A percentile compares a stretch with the other conserved stretches of the same genome.
Conservation (phyloP, 2,888 invertebrate species). For the Lydus trimaculatus region DNA sequence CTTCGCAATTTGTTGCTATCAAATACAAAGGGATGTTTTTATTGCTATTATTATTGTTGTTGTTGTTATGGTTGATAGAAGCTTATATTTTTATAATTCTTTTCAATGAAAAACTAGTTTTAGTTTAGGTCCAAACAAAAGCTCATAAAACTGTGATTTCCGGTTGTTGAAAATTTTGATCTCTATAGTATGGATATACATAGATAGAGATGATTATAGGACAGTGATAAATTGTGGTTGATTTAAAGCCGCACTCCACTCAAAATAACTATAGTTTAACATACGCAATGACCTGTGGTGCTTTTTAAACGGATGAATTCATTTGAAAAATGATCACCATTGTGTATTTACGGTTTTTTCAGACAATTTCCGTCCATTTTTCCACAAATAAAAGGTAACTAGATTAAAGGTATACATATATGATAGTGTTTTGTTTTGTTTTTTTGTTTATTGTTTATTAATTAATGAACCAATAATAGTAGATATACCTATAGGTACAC, state of each 20-base stretch:
- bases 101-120: neutral
- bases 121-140: constrained; percentile 26
- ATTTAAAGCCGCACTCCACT: constrained; percentile 18
- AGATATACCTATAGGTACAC: too few relatives aligned
- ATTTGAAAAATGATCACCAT: constrained; percentile 30
- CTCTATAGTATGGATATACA: neutral
- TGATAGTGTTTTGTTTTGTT: neutral
- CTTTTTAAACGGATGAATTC: constrained; percentile 32
- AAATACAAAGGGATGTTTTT: constrained; percentile 18
- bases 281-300: constrained; percentile 34
- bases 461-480: neutral
- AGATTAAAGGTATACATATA: neutral
- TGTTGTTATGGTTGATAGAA: neutral
- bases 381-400: neutral
- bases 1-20: constrained; percentile 44
- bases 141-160: constrained; percentile 31
- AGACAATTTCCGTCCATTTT: neutral
- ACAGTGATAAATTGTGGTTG: constrained; percentile 32
- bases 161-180: constrained; percentile 25
- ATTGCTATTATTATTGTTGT: constrained; percentile 4
- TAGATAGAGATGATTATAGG: constrained; percentile 28
- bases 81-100: constrained; percentile 2
- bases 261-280: constrained; percentile 15
- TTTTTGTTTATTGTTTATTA: too few relatives aligned
- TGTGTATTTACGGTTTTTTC: neutral